phyloP scores from a whole-genome alignment of 2,113 vertebrate species.

The Petroica traversi region DNA sequence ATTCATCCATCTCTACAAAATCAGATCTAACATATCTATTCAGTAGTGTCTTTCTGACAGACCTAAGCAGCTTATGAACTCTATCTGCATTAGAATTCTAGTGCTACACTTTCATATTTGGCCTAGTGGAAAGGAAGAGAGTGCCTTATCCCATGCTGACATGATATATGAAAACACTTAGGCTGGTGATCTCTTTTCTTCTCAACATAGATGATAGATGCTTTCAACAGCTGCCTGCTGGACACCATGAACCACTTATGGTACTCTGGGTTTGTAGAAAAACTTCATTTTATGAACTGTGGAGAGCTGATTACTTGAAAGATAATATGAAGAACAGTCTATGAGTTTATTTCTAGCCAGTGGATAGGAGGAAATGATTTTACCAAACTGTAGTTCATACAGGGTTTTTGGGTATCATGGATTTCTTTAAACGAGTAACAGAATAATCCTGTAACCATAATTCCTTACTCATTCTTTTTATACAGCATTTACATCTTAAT shows the following conservation, averaged over 20 bases:
- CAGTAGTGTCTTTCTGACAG: not conserved
- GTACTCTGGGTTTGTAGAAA: not conserved
- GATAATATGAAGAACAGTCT: not conserved
- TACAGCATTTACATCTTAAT: not conserved
- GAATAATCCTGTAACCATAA: not conserved
- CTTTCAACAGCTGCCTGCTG: not conserved
- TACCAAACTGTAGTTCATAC: not conserved
- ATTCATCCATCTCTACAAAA: not conserved
- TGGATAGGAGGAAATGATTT: not conserved
- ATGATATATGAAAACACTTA: not conserved
- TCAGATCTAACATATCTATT: not conserved
- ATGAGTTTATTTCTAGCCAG: not conserved
- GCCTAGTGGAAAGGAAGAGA: not conserved
- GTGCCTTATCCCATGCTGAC: not conserved
- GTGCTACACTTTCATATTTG: not conserved
- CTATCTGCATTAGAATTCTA: not conserved
- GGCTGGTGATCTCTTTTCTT: not conserved
- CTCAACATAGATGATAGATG: not conserved
- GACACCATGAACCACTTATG: not conserved
- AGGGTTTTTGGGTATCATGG: not conserved
- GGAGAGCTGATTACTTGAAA: not conserved
- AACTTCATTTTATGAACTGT: not conserved
- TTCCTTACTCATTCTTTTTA: not conserved
- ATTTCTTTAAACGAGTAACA: not conserved
- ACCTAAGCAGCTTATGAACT: not conserved